Evolutionary conservation across 2,888 invertebrate species (phyloP).

Genomic region (Eilema sororculum): DNA sequence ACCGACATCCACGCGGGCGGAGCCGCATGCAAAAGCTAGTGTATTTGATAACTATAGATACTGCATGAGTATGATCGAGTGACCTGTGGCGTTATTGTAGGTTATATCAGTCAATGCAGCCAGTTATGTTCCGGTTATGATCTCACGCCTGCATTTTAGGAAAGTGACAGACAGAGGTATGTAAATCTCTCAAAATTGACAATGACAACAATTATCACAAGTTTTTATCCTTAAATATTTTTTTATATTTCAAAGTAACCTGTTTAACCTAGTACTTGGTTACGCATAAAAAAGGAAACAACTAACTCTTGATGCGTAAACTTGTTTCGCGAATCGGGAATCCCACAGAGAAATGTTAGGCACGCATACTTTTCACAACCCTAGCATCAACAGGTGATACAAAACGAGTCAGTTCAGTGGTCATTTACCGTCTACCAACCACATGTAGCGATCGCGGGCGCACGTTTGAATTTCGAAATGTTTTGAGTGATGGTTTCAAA

Average conservation of each 20-base stretch:
- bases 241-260: too few species aligned
- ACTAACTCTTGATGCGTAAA: slow-evolving; percentile 24
- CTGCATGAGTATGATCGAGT: too few species aligned
- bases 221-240: too few species aligned
- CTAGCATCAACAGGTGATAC: slow-evolving; percentile 63
- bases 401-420: slow-evolving; percentile 65
- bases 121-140: not conserved
- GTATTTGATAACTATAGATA: too few species aligned
- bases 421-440: slow-evolving; percentile 75
- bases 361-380: slow-evolving; percentile 39
- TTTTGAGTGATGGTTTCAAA: slow-evolving; percentile 46
- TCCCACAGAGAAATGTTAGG: slow-evolving; percentile 30
- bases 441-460: slow-evolving; percentile 70
- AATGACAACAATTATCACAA: too few species aligned
- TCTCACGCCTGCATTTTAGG: not conserved
- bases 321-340: slow-evolving; percentile 31
- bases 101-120: not conserved
- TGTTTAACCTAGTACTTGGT: too few species aligned
- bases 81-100: too few species aligned
- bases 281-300: not conserved
- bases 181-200: too few species aligned
- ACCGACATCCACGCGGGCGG: too few species aligned
- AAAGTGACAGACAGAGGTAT: not conserved
- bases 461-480: slow-evolving; percentile 62
- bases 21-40: too few species aligned